Base-by-base conservation (phyloP, 2,113 vertebrate genomes). In the Ceyx melanurus region DNA sequence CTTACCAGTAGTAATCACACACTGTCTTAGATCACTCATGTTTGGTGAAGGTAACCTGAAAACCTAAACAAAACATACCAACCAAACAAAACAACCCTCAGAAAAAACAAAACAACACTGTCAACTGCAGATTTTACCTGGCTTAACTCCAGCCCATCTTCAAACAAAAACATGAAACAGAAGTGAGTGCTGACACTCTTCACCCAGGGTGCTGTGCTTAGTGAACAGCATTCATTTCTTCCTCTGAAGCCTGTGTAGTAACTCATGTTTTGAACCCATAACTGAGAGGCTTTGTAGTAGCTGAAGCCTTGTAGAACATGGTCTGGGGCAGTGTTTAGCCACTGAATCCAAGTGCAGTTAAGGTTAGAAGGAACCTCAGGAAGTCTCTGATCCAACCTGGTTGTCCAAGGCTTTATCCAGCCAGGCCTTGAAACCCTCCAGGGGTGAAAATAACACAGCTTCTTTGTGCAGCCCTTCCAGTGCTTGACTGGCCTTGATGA, bases 61-160 rank as follows among this genome's bases (percentile, higher is more conserved):
- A 78, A 42, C 0, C 15, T 42, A 45, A 62, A 5, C 1, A 31
- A 70, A 86, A 17, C 13, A 3, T 31, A 43, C 11, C 2, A 60
- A 71, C 2, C 2, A 37, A 75, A 54, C 14, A 35, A 15, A 35
- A 46, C 9, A 0, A 19, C 3, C 5, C 5, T 23, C 16, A 22
- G 65, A 67, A 33, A 33, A 67, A 71, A 58, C 33, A 76, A 20
- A 73, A 6, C 17, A 29, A 14, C 28, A 33, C 0, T 65, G 19
- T 58, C 61, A 81, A 12, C 29, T 76, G 18, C 23, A 31, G 0
- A 16, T 74, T 84, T 77, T 56, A 22, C 31, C 7, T 43, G 1
- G 60, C 13, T 60, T 42, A 54, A 20, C 11, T 56, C 21, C 74
- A 31, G 15, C 6, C 9, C 12, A 17, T 10, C 13, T 74, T 91